Percentiles rank a stretch among this genome's conserved stretches.
phyloP scores from a whole-genome alignment of 2,888 invertebrate species.

The Luperina nickerlii region DNA sequence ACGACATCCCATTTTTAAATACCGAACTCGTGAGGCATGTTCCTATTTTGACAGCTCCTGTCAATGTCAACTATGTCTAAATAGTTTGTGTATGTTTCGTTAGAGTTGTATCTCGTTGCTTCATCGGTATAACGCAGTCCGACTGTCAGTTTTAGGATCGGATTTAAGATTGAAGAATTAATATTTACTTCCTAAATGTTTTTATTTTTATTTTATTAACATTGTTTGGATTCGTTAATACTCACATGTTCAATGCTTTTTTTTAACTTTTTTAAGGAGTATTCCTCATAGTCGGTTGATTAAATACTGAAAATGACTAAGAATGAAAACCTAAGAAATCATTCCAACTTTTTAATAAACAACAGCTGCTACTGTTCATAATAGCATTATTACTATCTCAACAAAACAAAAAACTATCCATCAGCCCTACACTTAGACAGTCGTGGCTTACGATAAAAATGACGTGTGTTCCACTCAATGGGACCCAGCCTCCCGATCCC shows the following conservation, averaged over 20 bases:
- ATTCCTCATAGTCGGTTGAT: neutral
- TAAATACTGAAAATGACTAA: too few species aligned
- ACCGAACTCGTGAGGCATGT: slow-evolving; percentile 75
- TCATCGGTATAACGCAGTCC: slow-evolving; percentile 48
- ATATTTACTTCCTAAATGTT: slow-evolving; percentile 12
- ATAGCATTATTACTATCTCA: slow-evolving; percentile 34
- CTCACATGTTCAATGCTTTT: neutral
- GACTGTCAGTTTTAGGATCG: slow-evolving; percentile 14
- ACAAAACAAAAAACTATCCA: slow-evolving; percentile 63
- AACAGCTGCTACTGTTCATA: slow-evolving; percentile 56
- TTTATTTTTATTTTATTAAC: neutral
- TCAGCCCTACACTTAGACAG: slow-evolving; percentile 64
- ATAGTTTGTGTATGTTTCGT: slow-evolving; percentile 49
- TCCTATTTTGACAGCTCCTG: slow-evolving; percentile 83
- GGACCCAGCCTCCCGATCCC: slow-evolving; percentile 75
- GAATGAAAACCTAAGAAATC: neutral
- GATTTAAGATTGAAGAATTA: slow-evolving; percentile 34
- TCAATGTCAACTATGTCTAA: slow-evolving; percentile 76
- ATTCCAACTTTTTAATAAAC: neutral
- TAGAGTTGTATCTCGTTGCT: slow-evolving; percentile 52
- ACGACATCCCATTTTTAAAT: slow-evolving; percentile 66
- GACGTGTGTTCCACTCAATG: slow-evolving; percentile 75
- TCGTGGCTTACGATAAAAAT: slow-evolving; percentile 70
- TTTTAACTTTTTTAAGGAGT: neutral
- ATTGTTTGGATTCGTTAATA: neutral